Evolutionary conservation across 2,888 invertebrate genomes (phyloP).

Genomic region (Serripes groenlandicus): DNA sequence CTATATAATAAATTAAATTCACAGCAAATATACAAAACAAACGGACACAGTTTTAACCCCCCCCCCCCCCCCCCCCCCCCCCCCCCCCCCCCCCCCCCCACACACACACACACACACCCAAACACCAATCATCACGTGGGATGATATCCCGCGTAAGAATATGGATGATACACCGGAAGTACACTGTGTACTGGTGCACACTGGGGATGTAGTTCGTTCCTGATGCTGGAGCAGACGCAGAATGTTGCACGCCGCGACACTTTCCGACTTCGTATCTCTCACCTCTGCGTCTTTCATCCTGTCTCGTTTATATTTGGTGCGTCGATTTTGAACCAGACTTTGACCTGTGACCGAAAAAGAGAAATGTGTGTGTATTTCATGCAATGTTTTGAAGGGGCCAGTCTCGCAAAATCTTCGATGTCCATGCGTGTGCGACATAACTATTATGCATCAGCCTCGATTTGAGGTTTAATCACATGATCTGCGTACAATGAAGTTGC

Average conservation of each 20-base stretch:
- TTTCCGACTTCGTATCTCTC: constrained; percentile 77
- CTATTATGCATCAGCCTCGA: too few species aligned
- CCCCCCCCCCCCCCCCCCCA: too few species aligned
- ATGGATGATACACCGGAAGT: constrained; percentile 61
- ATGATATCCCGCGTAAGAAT: constrained; percentile 60
- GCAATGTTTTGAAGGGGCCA: too few species aligned
- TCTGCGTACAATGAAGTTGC: too few species aligned
- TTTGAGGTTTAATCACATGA: too few species aligned
- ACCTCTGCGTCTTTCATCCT: constrained; percentile 76
- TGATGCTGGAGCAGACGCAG: constrained; percentile 76
- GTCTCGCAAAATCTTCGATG: too few species aligned
- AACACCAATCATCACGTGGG: constrained; percentile 34
- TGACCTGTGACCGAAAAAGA: constrained; percentile 88
- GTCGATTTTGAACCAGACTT: constrained; percentile 98
- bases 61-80: too few species aligned
- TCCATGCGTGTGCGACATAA: too few species aligned
- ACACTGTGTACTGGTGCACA: constrained; percentile 52
- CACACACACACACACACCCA: too few species aligned
- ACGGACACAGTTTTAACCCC: not conserved
- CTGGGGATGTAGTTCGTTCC: constrained; percentile 41
- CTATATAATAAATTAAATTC: not conserved
- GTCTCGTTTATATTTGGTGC: constrained; percentile 95
- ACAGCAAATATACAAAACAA: not conserved
- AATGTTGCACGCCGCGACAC: constrained; percentile 77
- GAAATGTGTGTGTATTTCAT: too few species aligned